These are phyloP conservation scores for Polyommatus iphigenia DNA, from an alignment of 2,888 invertebrate genomes.

Conservation along the genomic window DNA sequence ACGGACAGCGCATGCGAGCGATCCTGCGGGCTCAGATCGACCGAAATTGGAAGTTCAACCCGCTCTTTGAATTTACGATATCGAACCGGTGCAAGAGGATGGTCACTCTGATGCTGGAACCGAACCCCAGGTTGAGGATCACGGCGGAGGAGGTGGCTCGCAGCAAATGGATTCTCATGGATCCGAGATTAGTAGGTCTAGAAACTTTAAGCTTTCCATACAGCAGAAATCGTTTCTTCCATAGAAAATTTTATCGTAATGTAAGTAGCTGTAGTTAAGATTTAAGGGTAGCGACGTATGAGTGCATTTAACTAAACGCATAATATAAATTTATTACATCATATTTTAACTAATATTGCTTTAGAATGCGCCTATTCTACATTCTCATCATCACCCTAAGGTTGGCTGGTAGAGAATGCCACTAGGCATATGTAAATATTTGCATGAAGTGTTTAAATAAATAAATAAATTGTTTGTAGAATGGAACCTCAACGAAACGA, in stretches of 20 bases:
- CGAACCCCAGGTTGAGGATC: constrained; percentile 81
- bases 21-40: constrained; percentile 82
- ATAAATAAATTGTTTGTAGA: background rate
- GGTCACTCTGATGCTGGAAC: constrained; percentile 83
- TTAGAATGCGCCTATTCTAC: no score
- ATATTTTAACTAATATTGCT: no score
- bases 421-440: no score
- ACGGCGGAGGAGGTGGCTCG: constrained; percentile 80
- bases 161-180: constrained; percentile 84
- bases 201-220: background rate
- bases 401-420: no score
- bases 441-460: no score
- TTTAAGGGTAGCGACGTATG: background rate
- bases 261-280: background rate
- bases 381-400: no score
- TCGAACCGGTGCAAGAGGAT: constrained; percentile 83
- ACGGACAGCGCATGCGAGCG: constrained; percentile 86
- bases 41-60: constrained; percentile 85
- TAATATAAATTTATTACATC: no score
- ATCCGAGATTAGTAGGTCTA: constrained; percentile 74
- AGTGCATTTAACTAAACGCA: no score
- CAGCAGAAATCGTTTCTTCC: background rate
- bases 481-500: constrained; percentile 4
- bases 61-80: constrained; percentile 78
- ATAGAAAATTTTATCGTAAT: background rate